Evolutionary conservation across 2,888 invertebrate genomes (phyloP).

Genomic region (Creontiades dilutus): DNA sequence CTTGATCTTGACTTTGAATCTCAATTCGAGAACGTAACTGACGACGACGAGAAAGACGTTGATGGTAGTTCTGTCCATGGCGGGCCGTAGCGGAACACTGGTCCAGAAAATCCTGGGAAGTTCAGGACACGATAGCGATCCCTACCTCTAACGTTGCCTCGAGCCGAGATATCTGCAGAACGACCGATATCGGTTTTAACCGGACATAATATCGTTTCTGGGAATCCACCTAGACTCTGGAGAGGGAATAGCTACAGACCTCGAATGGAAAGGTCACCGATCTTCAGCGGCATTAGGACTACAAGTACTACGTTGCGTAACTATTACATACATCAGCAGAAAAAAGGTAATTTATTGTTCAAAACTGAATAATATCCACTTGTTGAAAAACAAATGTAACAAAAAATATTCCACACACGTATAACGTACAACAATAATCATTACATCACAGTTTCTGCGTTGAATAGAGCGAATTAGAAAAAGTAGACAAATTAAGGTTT

Average conservation of each 20-base stretch:
- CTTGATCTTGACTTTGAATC: slow-evolving; percentile 71
- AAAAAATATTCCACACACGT: not conserved
- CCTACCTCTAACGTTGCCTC: not conserved
- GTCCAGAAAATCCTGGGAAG: not conserved
- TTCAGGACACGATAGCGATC: not conserved
- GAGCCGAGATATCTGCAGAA: not conserved
- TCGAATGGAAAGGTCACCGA: not conserved
- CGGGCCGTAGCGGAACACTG: not conserved
- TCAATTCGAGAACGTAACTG: slow-evolving; percentile 67
- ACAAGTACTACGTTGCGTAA: slow-evolving; percentile 4
- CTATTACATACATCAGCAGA: not conserved
- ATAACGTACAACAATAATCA: too few relatives aligned
- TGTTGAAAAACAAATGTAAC: not conserved
- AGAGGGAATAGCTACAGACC: not conserved
- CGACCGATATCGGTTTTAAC: slow-evolving; percentile 36
- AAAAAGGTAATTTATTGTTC: not conserved
- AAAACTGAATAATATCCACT: not conserved
- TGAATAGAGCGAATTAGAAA: too few relatives aligned
- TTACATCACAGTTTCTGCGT: too few relatives aligned
- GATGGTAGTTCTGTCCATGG: slow-evolving; percentile 27
- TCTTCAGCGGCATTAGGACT: not conserved
- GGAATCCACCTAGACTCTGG: not conserved
- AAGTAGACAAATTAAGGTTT: too few relatives aligned
- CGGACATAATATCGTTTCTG: slow-evolving; percentile 1
- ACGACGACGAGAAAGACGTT: slow-evolving; percentile 68